Base-by-base conservation (phyloP, 1,140 invertebrate genomes). In the Ceratitis capitata region DNA sequence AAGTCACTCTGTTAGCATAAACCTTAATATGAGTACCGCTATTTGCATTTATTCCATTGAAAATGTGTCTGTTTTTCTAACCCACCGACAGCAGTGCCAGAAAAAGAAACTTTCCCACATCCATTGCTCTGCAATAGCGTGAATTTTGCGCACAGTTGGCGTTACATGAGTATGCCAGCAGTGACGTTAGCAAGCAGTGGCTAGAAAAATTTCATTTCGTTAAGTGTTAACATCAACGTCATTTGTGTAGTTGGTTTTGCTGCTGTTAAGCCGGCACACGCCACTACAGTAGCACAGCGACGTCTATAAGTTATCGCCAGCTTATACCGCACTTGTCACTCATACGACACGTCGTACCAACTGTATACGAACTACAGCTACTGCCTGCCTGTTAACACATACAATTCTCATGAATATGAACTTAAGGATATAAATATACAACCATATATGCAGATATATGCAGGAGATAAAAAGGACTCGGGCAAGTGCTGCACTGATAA, bases 171-270 rank as follows among this genome's bases (percentile, higher is more conserved):
- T 45, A 78, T 45, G 69, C 45, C 69, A 78, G n/a, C n/a, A 78
- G n/a, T 45, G n/a, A n/a, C n/a, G n/a, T n/a, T n/a, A n/a, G n/a
- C n/a, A n/a, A n/a, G n/a, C n/a, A 35, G 19, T 78, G 39, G 69
- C 39, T 16, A 78, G 39, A 78, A 45, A 23, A 78, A 19, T 78
- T 78, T 78, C 69, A 78, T 78, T 78, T 78, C 32, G 69, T 32
- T 39, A 78, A 78, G 69, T 78, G 69, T 78, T 42, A 78, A 78
- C 69, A 78, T 78, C 69, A 78, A 45, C 10, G 35, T 78, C 69
- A 78, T 78, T 78, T 78, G 69, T 78, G 45, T 42, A 78, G 69
- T 78, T 45, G 69, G 69, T 45, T 78, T 42, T 35, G 14, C n/a
- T n/a, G 35, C 23, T n/a, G 69, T 35, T 78, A 78, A 78, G 69